phyloP scores from a whole-genome alignment of 35 echinoderm and acorn worm species.

The Chiridota heheva region DNA sequence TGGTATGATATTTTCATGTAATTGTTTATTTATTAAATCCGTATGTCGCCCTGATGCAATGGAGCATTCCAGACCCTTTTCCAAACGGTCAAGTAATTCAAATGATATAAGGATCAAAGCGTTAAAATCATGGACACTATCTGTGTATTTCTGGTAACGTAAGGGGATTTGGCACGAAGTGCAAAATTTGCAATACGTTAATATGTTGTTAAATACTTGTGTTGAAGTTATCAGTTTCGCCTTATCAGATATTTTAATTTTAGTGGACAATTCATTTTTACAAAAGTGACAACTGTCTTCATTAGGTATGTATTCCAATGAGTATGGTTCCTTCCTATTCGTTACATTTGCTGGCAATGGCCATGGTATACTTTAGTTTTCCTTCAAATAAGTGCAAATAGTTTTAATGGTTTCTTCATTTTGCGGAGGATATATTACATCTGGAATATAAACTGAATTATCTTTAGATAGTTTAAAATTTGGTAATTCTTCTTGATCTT shows the following conservation, averaged over 20 bases:
- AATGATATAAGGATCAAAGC: slow-evolving; percentile 7
- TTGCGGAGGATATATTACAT: too few species aligned
- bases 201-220: background rate
- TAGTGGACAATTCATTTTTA: background rate
- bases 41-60: slow-evolving; percentile 11
- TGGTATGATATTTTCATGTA: slow-evolving; percentile 17
- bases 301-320: background rate
- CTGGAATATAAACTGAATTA: too few species aligned
- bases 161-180: background rate
- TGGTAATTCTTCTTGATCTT: too few species aligned
- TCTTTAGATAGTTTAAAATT: too few species aligned
- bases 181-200: slow-evolving; percentile 13
- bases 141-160: slow-evolving; percentile 16
- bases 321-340: background rate
- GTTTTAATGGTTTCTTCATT: too few species aligned
- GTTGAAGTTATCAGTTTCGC: slow-evolving; percentile 8
- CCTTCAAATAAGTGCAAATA: too few species aligned
- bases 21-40: slow-evolving; percentile 13
- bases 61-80: slow-evolving; percentile 23
- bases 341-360: background rate
- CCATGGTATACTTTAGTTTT: too few species aligned
- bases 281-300: background rate
- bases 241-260: slow-evolving; percentile 10
- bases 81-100: slow-evolving; percentile 16
- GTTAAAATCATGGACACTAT: slow-evolving; percentile 14